Percentiles rank a stretch among this genome's conserved stretches.
Evolutionary conservation across 2,888 invertebrate species (phyloP).

Genomic region (Ashinkailepas kermadecensis): DNA sequence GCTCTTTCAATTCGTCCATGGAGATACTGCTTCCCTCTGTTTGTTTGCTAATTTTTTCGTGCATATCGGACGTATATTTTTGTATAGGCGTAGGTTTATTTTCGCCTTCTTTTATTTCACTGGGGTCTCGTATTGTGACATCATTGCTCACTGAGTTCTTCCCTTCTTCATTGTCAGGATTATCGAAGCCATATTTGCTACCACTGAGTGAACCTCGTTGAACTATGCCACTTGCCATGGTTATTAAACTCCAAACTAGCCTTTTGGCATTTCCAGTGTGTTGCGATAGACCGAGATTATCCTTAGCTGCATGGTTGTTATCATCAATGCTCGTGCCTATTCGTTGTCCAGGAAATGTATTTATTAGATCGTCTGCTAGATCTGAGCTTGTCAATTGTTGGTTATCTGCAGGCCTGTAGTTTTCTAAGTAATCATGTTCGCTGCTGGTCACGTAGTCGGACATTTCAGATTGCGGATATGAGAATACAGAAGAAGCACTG

Average conservation of each 20-base stretch:
- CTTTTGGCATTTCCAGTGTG: not conserved
- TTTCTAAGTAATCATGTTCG: not conserved
- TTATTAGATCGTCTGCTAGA: no score
- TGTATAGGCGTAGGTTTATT: not conserved
- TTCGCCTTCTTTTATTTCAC: no score
- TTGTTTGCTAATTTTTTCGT: not conserved
- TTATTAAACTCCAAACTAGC: not conserved
- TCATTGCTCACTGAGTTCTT: no score
- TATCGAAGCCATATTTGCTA: no score
- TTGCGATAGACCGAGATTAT: not conserved
- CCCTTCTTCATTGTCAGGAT: no score
- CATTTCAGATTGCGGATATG: not conserved
- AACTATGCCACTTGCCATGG: conserved; percentile 10
- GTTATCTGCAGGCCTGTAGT: no score
- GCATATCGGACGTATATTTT: not conserved
- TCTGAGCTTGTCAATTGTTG: no score
- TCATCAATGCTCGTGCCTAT: no score
- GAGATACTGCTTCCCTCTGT: not conserved
- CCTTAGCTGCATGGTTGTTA: no score
- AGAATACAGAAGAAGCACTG: not conserved
- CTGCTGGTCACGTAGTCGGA: not conserved
- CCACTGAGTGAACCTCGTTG: not conserved
- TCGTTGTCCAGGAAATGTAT: no score
- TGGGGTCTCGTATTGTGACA: no score
- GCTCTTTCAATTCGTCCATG: not conserved